Base-by-base conservation (phyloP, 1,140 invertebrate genomes). In the Neodiprion virginianus region DNA sequence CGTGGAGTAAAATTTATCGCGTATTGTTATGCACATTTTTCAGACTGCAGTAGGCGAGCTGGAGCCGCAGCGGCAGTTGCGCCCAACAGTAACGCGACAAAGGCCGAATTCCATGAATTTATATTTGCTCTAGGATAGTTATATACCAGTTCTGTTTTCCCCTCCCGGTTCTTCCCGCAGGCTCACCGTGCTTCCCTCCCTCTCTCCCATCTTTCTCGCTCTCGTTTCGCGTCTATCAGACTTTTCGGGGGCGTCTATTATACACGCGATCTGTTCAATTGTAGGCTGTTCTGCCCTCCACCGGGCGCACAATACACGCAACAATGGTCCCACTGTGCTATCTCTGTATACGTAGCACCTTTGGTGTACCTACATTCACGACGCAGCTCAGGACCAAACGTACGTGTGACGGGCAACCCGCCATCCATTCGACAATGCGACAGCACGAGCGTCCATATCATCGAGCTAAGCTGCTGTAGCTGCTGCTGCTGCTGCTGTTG, bases 41-140 rank as follows among this genome's bases (percentile, higher is more conserved):
- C 53, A 61, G 53, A 61, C 53, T 61, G 53, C 11, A 12, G 53
- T 17, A 61, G 11, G 28, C 28, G 28, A 40, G 28, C 28, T 40
- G 28, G 28, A 40, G 28, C 28, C 28, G 28, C 28, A 40, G 28
- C 28, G 28, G n/a, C 53, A 61, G 53, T 61, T 61, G 53, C 11
- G 11, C 53, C 28, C 8, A 17, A 14, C n/a, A 61, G n/a, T 14
- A 12, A 17, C 11, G 53, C 53, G 53, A 61, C 53, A 61, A 61
- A 61, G 53, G 53, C 53, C 53, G 53, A 61, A 61, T 61, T 61
- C 53, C 53, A 61, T 61, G 53, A 61, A 61, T 61, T 61, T 61
- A 61, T 17, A 61, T 61, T 61, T 61, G 53, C 53, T 61, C 53
- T 5, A 61, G 53, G 53, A 61, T 61, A 61, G 53, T 12, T 17